Evolutionary conservation across 1,140 invertebrate genomes (phyloP), one percentile per base, ranked within the genome.

Genomic region (Drosophila cardini): DNA sequence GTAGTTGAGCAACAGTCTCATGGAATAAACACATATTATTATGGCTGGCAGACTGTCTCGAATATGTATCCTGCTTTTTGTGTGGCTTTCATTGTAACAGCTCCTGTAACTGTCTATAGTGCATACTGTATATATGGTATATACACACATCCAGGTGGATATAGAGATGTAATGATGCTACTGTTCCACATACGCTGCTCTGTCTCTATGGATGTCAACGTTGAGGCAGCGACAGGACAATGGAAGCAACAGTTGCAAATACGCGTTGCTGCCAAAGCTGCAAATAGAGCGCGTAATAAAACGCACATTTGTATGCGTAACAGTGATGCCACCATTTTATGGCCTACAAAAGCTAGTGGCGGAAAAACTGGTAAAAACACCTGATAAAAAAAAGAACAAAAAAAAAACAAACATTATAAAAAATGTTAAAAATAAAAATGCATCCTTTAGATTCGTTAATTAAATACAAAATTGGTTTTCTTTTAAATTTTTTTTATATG

Each of bases 231-330:
- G 65, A 45, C 61, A 55, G 43, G 67, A 79, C 80, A 83, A 83
- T 83, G 79, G 84, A 76, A 74, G 67, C 80, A 84, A 84, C 80
- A 84, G 80, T 84, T 84, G 68, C 80, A 68, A 67, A 63, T 61
- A 74, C 74, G 74, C 70, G 68, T 40, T 40, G 9, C 11, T 11
- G 36, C 10, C 4, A 11, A 40, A 40, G 36, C 36, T 10, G 9
- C 36, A 40, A 40, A 40, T 40, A 40, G 36, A 40, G 36, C 36
- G 36, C 40, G 15, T 53, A 64, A 43, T 57, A 42, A 42, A 30
- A 72, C 57, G 69, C 63, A 65, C 53, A 65, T 70, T 67, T 65
- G 48, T 21, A 16, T 15, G 36, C 4, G 43, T 43, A 18, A 46
- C 11, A 38, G 55, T 43, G 30, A 4, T 26, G 21, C 4, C 21